Conservation (phyloP, 2,113 vertebrate species). For the Rhabdornis inornatus region DNA sequence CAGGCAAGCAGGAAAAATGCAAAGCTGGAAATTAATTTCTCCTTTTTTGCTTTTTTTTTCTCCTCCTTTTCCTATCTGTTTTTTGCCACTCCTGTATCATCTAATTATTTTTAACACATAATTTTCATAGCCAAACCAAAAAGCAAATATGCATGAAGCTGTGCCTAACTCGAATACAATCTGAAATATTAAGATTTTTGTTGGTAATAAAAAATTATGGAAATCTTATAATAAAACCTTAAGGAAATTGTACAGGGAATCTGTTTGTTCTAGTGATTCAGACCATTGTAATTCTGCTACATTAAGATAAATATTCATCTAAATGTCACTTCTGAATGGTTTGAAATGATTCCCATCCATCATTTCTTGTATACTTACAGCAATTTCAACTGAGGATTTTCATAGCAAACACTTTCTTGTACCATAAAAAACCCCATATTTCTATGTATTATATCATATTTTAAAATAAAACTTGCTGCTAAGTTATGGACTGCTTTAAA, state of each 20-base stretch:
- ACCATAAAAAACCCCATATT: rapidly evolving
- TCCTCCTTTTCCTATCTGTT: not conserved
- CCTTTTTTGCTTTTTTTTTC: not conserved
- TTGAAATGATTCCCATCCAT: slow-evolving; percentile 2
- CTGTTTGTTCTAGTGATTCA: not conserved
- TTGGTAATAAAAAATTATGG: not conserved
- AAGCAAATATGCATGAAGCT: not conserved
- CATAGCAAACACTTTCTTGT: not conserved
- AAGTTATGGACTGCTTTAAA: not conserved
- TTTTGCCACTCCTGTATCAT: not conserved
- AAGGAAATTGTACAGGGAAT: not conserved
- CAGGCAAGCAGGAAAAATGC: not conserved
- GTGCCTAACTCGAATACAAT: not conserved
- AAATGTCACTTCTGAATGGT: not conserved
- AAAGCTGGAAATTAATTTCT: not conserved
- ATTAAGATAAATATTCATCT: slow-evolving; percentile 27
- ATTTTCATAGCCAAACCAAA: not conserved
- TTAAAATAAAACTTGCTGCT: not conserved
- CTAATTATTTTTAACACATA: not conserved
- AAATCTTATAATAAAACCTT: not conserved
- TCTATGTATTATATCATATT: not conserved
- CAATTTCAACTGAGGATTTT: not conserved
- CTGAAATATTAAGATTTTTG: not conserved
- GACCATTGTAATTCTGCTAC: not conserved
- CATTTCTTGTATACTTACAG: not conserved